Base-by-base conservation (phyloP, 2,888 invertebrate genomes). In the Isotomurus palustris region DNA sequence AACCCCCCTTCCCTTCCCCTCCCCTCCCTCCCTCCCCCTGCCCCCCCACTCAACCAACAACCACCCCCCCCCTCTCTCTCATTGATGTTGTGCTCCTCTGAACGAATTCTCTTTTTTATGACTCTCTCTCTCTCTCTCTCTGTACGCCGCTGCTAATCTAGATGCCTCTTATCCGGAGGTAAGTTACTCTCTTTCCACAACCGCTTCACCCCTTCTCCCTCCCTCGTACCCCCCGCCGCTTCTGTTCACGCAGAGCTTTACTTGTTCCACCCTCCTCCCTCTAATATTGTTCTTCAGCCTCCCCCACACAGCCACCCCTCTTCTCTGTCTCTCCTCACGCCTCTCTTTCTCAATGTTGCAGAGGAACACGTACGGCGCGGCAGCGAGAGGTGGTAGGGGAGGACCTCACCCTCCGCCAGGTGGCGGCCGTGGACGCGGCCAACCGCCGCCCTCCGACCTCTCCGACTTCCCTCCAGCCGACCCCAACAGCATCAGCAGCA, bases 331-430 rank as follows among this genome's bases (percentile, higher is more conserved):
- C n/a, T 17, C 40, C 40, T 6, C 6, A 10, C 17, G 17, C 6
- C 40, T n/a, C 40, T 19, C 8, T n/a, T 10, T 19, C 40, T 40
- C 8, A 6, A 40, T 10, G 8, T 62, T 62, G 14, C 28, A 29
- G 67, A 70, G 64, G 69, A 70, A 69, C 70, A 67, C 62, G 65
- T 65, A 65, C 80, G 75, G 79, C 79, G 76, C 75, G 77, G 75
- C 52, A 73, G 74, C 71, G 82, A 82, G 81, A 81, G 80, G 81
- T 82, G 78, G 81, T 82, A 76, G 82, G 79, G 79, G 80, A 78
- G 67, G 68, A 45, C 63, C 49, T 22, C 22, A 22, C 12, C 56
- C 45, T 40, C 62, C 64, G 21, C 66, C 66, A 19, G 62, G 58
- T 43, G 54, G 53, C 50, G 67, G 63, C 60, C 67, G 72, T 28